Evolutionary conservation across 1,140 invertebrate species (phyloP), one percentile per base, ranked within the genome.

Genomic region (Lepidotrigona ventralis): DNA sequence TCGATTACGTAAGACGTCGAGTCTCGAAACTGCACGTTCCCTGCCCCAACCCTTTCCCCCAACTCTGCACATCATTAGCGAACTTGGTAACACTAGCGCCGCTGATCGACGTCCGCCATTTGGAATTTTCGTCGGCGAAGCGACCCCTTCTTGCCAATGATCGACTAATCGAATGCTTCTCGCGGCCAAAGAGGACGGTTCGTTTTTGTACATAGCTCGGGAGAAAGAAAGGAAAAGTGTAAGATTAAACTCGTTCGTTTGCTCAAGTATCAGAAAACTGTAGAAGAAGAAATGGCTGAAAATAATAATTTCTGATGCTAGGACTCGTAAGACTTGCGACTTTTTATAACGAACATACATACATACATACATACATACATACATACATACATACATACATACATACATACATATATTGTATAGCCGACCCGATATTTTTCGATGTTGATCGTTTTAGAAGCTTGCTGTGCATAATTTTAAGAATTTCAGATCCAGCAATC

Each of bases 1-100:
- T 83, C 78, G 85, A 84, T 84, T 87, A 63, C 66, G 15, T 71
- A 63, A 70, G 74, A 83, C 72, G 64, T 68, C 63, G 79, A 66
- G 74, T 71, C 15, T 54, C 81, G 74, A 71, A 71, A 78, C 81
- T 83, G 81, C 81, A 54, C 81, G 81, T 64, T n/a, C 23, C 58
- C 58, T 15, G 2, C 17, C 11, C 9, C 11, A 9, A 1, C 21
- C 8, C 4, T 33, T 0, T 33, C 33, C 33, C 6, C 21, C 8
- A 5, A 8, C 6, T 2, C 21, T 2, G 0, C 19, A 1, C 6
- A 11, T 19, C 19, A 19, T 68, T 21, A 19, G 17, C 17, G 8
- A 68, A 4, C 29, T 68, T 68, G 29, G 1, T 46, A 14, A 26
- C 2, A 53, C 21, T 53, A 39, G n/a, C 69, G 46, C n/a, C 39